Base-by-base conservation (phyloP, 2,888 invertebrate species). In the Pandemis cinnamomeana region DNA sequence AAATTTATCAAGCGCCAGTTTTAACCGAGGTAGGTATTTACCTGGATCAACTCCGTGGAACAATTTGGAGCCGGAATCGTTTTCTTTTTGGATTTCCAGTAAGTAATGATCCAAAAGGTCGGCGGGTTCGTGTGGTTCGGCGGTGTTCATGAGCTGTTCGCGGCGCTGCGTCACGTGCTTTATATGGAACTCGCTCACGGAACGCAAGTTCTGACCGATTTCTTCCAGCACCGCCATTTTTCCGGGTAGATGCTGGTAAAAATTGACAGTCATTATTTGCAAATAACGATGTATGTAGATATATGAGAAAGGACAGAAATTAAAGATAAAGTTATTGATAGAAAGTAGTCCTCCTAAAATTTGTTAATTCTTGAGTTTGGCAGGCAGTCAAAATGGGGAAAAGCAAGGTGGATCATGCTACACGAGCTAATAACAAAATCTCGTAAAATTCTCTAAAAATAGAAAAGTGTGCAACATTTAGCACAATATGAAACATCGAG, bases 151-250 rank as follows among this genome's bases (percentile, higher is more conserved):
- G 7, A 73, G 69, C 1, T 60, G 64, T n/a, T 80, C 76, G 11
- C 79, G 71, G 6, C 87, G 81, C 13, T 73, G 74, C 3, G 53
- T 64, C 8, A 87, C 69, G 48, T 81, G 81, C 13, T 81, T 77
- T 1, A 69, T 77, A 46, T 89, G 88, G 67, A 89, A 89, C 60
- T 80, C 77, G 75, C 85, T 82, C 6, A 87, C 76, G 41, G 84
- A 82, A 36, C 78, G 64, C 7, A 87, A 76, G 83, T 91, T 95
- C 86, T 89, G 91, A 84, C 75, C 92, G 84, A 80, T 96, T 94
- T 87, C 96, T 15, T 85, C 75, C 5, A 88, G 55, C 0, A 86
- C 81, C 0, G 75, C 79, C 70, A 78, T 81, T 76, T 88, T 88
- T 0, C 89, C 86, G 0, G 89, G 89, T 42, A 88, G 73, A 67